Evolutionary conservation across 1,140 invertebrate genomes (phyloP), one percentile per base, ranked within the genome.

Genomic region (Bursaphelenchus mucronatus): DNA sequence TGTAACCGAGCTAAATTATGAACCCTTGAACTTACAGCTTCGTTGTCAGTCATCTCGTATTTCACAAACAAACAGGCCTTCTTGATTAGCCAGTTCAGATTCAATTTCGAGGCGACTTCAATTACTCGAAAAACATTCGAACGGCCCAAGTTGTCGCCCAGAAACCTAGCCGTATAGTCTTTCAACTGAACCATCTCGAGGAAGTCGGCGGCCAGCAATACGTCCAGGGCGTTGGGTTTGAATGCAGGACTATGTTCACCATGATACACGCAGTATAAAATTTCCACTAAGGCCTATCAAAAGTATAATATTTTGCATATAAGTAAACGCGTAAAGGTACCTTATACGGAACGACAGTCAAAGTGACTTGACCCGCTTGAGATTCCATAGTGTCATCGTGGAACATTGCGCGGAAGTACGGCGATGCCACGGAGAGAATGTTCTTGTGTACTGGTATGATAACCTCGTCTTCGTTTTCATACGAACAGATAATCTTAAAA

Each of bases 331-430:
- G 2, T 7, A 59, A 15, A 15, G n/a, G 19, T n/a, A 55, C 54
- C 54, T 55, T n/a, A 19, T 17, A 50, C 15, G 19, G 49, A 50
- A 50, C 49, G 5, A 50, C 15, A 50, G 49, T 50, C 15, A 50
- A 50, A 1, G 49, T 59, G 40, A 59, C 57, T 40, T n/a, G 11
- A 19, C 57, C 57, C 40, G 41, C 45, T 39, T 59, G 13, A 11
- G 57, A 41, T 50, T 59, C 57, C 19, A 44, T 30, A 13, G 57
- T 59, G 11, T 59, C 47, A 30, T 39, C 13, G 11, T 59, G 57
- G 45, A 59, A 59, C 57, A 59, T 59, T 1, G 57, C 57, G 1
- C 57, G 57, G 41, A 59, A 59, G 41, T 40, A 59, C 41, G 57
- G 57, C 19, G 57, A 59, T n/a, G 30, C 57, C 11, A 44, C 40